Percentiles rank a stretch among this genome's conserved stretches.
Evolutionary conservation across 2,113 vertebrate species (phyloP).

Genomic region (Poeciliopsis turrubarensis): DNA sequence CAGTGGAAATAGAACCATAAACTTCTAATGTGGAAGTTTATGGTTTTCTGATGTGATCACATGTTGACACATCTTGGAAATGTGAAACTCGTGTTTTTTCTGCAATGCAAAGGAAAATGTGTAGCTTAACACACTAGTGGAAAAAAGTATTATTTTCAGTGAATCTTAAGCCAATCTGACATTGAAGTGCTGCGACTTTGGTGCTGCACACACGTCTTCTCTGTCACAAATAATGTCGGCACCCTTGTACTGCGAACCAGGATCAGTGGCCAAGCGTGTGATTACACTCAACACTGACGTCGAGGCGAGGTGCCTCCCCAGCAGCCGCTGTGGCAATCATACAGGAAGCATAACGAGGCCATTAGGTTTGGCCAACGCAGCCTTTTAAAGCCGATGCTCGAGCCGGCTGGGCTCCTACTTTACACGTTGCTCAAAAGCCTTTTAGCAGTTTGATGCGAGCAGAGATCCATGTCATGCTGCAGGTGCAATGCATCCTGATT

Average conservation of each 20-base stretch:
- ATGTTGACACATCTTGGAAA: not conserved
- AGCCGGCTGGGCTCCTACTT: constrained; percentile 20
- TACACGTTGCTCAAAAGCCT: constrained; percentile 47
- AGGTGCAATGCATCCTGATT: constrained; percentile 55
- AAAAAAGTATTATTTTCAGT: not conserved
- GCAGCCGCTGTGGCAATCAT: constrained; percentile 44
- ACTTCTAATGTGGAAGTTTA: no score
- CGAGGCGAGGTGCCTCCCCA: constrained; percentile 32
- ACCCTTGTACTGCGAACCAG: constrained; percentile 49
- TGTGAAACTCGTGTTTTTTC: not conserved
- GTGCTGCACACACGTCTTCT: constrained; percentile 34
- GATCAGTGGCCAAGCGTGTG: constrained; percentile 69
- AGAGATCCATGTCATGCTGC: constrained; percentile 12
- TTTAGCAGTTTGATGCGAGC: constrained; percentile 43
- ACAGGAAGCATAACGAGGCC: constrained; percentile 65
- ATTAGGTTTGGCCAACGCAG: constrained; percentile 55
- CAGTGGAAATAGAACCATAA: no score
- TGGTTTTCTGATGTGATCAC: no score
- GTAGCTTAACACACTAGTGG: not conserved
- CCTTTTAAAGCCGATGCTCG: constrained; percentile 44
- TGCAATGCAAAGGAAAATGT: not conserved
- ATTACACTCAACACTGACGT: constrained; percentile 57
- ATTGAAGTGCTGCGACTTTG: constrained; percentile 49
- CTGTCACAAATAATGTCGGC: constrained; percentile 32
- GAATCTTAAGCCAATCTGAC: constrained; percentile 53